Conservation (phyloP, 2,113 vertebrate genomes). For the Ciconia maguari region DNA sequence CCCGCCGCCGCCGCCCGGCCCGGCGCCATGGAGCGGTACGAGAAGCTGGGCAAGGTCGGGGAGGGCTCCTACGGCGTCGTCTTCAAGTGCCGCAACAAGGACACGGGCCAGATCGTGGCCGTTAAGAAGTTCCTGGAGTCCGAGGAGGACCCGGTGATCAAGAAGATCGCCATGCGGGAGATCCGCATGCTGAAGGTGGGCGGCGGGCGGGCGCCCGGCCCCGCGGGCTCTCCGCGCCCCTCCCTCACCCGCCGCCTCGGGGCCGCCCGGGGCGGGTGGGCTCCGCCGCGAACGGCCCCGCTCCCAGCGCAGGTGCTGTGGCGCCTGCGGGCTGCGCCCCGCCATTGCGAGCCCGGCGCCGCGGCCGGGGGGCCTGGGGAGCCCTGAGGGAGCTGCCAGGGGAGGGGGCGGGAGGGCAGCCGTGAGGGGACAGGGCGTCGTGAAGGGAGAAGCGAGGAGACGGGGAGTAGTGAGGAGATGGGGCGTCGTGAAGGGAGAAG, state of each 20-base stretch:
- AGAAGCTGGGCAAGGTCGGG: conserved; percentile 91
- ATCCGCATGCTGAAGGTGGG: conserved; percentile 91
- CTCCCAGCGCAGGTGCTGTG: too few species aligned
- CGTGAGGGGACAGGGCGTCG: background rate
- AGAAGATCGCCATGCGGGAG: conserved; percentile 92
- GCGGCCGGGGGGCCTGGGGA: background rate
- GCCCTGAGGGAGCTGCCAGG: background rate
- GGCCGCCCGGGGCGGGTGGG: background rate
- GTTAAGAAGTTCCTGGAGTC: conserved; percentile 97
- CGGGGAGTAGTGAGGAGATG: background rate
- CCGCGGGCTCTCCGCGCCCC: background rate
- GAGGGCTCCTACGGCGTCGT: conserved; percentile 95
- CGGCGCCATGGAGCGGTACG: conserved; percentile 89
- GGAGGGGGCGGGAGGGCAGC: background rate
- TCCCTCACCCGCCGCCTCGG: background rate
- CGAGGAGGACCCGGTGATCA: conserved; percentile 92
- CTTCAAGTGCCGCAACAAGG: conserved; percentile 91
- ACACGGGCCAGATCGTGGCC: conserved; percentile 91
- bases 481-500: too few species aligned
- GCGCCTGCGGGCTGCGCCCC: background rate
- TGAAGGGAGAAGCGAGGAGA: background rate
- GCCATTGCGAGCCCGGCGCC: background rate
- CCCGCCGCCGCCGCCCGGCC: background rate
- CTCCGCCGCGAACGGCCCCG: background rate
- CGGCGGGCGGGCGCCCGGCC: background rate